Evolutionary conservation across 2,113 vertebrate genomes (phyloP), one percentile per base, ranked within the genome.

Genomic region (Malurus alboscapulatus): DNA sequence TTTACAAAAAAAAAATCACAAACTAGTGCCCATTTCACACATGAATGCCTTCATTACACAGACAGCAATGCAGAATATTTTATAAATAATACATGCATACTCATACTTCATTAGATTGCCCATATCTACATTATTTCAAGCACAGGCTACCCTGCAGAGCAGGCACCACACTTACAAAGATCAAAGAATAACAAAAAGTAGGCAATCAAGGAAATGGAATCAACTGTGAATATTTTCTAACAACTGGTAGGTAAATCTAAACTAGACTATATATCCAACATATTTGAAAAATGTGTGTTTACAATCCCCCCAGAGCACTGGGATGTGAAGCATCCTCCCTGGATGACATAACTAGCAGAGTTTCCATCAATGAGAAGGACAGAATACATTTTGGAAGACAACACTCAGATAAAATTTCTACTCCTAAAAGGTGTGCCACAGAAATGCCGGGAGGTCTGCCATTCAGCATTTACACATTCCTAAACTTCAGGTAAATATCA

Each of bases 1-100:
- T 76, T 87, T 53, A 83, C 8, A 48, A 78, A 81, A 88, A 84
- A 88, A 84, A 88, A 45, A 71, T 25, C 45, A 63, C 40, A 42
- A 22, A 19, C 20, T 18, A 72, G 38, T 55, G 22, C 34, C 73
- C 32, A 53, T 90, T 80, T 88, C 59, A 74, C 59, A 84, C 14
- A 73, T 19, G 6, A 85, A 61, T 55, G 30, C 34, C 44, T 88
- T 88, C 27, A 36, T 57, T 78, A 83, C 16, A 87, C 6, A 66
- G 66, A 61, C 15, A 92, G 63, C 15, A 69, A 51, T 9, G 3
- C 42, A 53, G n/a, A 67, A 58, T 79, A 78, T 59, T 80, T 85
- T 42, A 69, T 74, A 91, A 83, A 87, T 66, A 80, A 74, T 53
- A 57, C 61, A 77, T 1, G 1, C 40, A 79, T 24, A 84, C 30